Percentiles rank a stretch among this genome's conserved stretches.
Evolutionary conservation across 2,888 invertebrate genomes (phyloP).

Genomic region (Eulithis prunata): DNA sequence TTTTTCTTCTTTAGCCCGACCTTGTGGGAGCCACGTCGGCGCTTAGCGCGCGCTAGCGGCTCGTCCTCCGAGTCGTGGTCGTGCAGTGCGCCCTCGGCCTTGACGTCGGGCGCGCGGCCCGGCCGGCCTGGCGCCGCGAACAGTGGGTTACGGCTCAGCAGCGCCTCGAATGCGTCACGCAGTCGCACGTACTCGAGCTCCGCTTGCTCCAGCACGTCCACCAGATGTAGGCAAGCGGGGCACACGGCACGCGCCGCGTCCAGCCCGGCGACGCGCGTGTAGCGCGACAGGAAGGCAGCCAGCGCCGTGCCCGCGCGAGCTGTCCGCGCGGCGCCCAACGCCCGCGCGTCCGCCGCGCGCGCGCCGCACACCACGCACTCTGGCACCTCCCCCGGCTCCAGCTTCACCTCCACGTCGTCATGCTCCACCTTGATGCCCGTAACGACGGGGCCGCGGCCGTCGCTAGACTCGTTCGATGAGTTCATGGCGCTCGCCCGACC

Average conservation of each 20-base stretch:
- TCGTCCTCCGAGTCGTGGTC: constrained; percentile 67
- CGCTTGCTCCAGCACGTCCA: constrained; percentile 70
- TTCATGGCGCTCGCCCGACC: constrained; percentile 56
- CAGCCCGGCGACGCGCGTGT: constrained; percentile 46
- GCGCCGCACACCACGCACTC: constrained; percentile 66
- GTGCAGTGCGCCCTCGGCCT: constrained; percentile 49
- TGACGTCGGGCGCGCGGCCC: constrained; percentile 40
- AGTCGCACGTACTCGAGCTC: constrained; percentile 70
- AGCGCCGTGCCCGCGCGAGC: constrained; percentile 57
- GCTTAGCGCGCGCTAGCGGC: constrained; percentile 69
- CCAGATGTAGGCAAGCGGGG: constrained; percentile 66
- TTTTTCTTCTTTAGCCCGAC: constrained; percentile 63
- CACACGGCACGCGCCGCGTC: constrained; percentile 59
- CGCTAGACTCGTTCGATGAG: neutral
- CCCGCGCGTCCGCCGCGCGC: constrained; percentile 19
- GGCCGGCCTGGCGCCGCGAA: neutral
- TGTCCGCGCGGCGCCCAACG: constrained; percentile 53
- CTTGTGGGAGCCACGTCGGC: constrained; percentile 54
- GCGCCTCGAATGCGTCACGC: constrained; percentile 69
- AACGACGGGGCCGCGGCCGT: constrained; percentile 22
- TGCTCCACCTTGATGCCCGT: constrained; percentile 55
- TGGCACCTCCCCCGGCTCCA: constrained; percentile 58
- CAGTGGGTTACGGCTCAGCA: constrained; percentile 71
- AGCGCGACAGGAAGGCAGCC: constrained; percentile 61
- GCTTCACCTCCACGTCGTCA: constrained; percentile 59